phyloP scores from a whole-genome alignment of 1,140 invertebrate species.

The Cydia pomonella region DNA sequence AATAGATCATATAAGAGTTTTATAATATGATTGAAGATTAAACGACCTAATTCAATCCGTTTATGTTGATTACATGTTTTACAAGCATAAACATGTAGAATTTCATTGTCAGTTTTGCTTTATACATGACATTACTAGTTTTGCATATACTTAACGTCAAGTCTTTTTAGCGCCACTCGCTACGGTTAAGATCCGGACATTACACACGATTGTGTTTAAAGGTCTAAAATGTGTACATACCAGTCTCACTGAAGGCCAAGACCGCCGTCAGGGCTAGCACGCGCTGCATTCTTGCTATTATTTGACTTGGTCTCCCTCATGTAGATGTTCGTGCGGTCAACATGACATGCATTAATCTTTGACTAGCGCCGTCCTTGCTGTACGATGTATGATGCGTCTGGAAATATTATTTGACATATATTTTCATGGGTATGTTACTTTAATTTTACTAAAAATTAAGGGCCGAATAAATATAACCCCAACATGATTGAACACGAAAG shows the following conservation, averaged over 20 bases:
- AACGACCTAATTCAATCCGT: background rate
- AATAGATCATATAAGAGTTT: background rate
- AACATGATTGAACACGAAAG: background rate
- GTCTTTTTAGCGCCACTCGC: background rate
- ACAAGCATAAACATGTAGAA: too few relatives aligned
- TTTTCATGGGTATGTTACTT: background rate
- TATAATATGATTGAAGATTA: background rate
- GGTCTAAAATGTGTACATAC: conserved; percentile 44
- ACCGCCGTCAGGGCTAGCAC: conserved; percentile 49
- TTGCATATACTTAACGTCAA: background rate
- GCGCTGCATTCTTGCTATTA: conserved; percentile 46
- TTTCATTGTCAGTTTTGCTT: too few relatives aligned
- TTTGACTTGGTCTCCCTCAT: background rate
- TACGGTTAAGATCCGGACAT: background rate
- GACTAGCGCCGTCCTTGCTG: background rate
- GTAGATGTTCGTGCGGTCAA: background rate
- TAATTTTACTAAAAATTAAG: background rate
- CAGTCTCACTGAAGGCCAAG: conserved; percentile 55
- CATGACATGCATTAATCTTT: background rate
- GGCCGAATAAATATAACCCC: background rate
- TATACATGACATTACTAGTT: too few relatives aligned
- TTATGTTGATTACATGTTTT: too few relatives aligned
- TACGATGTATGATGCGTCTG: background rate
- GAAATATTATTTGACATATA: background rate
- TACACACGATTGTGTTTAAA: conserved; percentile 19